Conservation (phyloP, 1,140 invertebrate genomes). For the Hypothenemus hampei region DNA sequence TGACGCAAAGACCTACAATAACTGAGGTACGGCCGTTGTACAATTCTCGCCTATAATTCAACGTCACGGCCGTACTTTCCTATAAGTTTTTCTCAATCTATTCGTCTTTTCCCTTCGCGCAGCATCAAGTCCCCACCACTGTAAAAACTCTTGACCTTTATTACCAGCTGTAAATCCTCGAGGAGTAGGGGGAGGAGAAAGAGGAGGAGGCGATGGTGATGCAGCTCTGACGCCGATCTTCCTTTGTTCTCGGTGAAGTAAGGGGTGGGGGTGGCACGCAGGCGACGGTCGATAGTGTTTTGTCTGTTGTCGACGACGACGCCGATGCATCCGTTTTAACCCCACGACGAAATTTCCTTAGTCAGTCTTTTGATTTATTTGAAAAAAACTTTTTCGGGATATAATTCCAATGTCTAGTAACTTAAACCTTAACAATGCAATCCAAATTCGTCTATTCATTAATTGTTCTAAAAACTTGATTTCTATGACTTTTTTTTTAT, state of each 20-base stretch:
- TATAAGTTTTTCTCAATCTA: background rate
- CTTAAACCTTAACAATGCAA: too few relatives aligned
- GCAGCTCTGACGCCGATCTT: constrained; percentile 26
- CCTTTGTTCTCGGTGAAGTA: constrained; percentile 25
- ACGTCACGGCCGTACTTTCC: background rate
- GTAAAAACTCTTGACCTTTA: constrained; percentile 24
- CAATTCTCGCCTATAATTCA: background rate
- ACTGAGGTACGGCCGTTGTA: too few relatives aligned
- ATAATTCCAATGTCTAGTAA: too few relatives aligned
- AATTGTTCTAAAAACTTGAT: too few relatives aligned
- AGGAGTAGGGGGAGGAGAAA: constrained; percentile 7
- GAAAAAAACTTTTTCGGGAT: too few relatives aligned
- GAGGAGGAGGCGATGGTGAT: too few relatives aligned
- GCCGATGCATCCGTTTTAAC: constrained; percentile 24
- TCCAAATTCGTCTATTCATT: too few relatives aligned
- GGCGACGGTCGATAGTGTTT: constrained; percentile 26
- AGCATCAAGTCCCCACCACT: too few relatives aligned
- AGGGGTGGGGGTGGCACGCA: constrained; percentile 25
- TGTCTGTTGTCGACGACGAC: constrained; percentile 18
- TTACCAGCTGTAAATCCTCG: constrained; percentile 22
- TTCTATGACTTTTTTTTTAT: too few relatives aligned
- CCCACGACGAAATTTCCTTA: too few relatives aligned
- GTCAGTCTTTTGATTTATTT: too few relatives aligned
- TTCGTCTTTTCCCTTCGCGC: constrained; percentile 5
- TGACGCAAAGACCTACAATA: too few relatives aligned